Base-by-base conservation (phyloP, 2,113 vertebrate genomes). In the Elephantulus edwardii region DNA sequence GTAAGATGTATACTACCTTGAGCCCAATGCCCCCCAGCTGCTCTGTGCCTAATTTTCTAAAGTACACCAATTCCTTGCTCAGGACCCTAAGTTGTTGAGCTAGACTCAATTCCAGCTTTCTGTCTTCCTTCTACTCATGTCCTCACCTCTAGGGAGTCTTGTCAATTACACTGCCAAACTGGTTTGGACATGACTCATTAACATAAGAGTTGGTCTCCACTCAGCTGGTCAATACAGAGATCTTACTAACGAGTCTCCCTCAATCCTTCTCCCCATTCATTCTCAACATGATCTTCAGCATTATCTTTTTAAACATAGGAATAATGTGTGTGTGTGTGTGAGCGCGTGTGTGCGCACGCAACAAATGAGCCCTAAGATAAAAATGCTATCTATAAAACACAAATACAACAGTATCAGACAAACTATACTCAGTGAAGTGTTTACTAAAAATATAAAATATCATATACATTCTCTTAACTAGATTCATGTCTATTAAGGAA, bases 381-480 rank as follows among this genome's bases (percentile, higher is more conserved):
- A 64, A 86, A 83, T 28, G 46, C 42, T 72, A 68, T 19, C 14
- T 85, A 24, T 71, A 84, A 83, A 66, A 83, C 28, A 83, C 48
- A 74, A 84, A 78, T 40, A 2, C 17, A 22, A 35, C 54, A 89
- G 80, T 52, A 70, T 13, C 11, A 24, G 3, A 22, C 52, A 72
- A 0, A 81, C 35, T 0, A 88, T 33, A 54, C 33, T 52, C 38
- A 82, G n/a, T 33, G 78, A 28, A 42, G 87, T 66, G 0, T 89
- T 24, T 54, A 71, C 79, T 79, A 66, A 70, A 68, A 74, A 35
- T 46, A 52, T 48, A n/a, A 76, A 76, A 80, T 20, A 16, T 78
- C 48, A 30, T 52, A 44, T 74, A 11, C 22, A 68, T 22, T 82
- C 94, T 83, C 64, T 86, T 77, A n/a, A n/a, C 48, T 70, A 83